Base-by-base conservation (phyloP, 1,140 invertebrate species). In the Hirudo medicinalis region DNA sequence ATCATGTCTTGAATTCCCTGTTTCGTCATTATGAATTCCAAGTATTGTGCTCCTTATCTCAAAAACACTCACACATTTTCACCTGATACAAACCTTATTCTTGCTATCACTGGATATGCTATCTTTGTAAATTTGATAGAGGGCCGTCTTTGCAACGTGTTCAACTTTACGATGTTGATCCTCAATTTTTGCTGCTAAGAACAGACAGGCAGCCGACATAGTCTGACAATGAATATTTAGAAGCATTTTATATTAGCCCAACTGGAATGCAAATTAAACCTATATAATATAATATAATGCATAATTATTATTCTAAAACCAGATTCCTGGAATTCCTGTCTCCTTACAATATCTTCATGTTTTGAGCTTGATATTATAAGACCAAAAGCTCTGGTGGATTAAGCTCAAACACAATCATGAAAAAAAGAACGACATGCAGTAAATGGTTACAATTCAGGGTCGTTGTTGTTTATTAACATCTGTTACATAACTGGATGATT, bases 141-240 rank as follows among this genome's bases (percentile, higher is more conserved):
- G 89, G 68, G 90, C 87, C 40, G 92, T 89, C 84, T 89, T 90
- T 77, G 97, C 93, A 13, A 97, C 91, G 85, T 96, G 91, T 84
- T 97, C 93, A 79, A 97, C 83, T 84, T 97, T 97, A 36, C 94
- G 83, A 0, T 93, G 94, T 80, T 96, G 92, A 80, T 97, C 94
- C 83, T 97, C 94, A 13, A 97, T 92, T 86, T 97, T 97, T 66
- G 93, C 93, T 54, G 94, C 93, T 68, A 97, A 84, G 82, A 97
- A 97, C n/a, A 97, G 83, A 57, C 77, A 80, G 17, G 78, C 78
- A 57, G 80, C 72, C 22, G 78, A 77, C 70, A 81, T 79, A 25
- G 75, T 75, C 79, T 82, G 73, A 66, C 43, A 49, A 49, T 49
- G 15, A 49, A 15, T 49, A 49, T 17, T 49, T 49, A 49, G 9